Base-by-base conservation (phyloP, 2,888 invertebrate genomes). In the Eilema depressum region DNA sequence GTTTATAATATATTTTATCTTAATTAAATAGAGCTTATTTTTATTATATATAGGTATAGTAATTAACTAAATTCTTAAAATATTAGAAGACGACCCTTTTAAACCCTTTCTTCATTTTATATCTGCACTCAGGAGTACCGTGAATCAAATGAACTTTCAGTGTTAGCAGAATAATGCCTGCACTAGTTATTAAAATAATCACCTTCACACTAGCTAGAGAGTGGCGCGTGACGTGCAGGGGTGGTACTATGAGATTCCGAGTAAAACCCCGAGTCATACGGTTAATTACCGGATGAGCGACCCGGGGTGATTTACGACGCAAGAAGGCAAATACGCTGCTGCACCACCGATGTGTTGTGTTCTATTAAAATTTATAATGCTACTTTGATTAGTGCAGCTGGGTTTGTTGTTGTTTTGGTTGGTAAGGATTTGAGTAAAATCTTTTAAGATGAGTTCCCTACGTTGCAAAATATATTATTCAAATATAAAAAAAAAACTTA, bases 201-300 rank as follows among this genome's bases (percentile, higher is more conserved):
- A 77, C 64, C 59, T 37, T 68, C 37, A 37, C 66, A 69, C 62
- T 71, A 70, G 56, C 62, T 71, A 70, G 56, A 63, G 70, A 69
- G 70, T 68, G 68, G 68, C 73, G 66, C 60, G 61, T 70, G 70
- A 69, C 73, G 63, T 70, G 33, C 56, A 26, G 56, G 73, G 69
- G 69, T 67, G 69, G 69, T 69, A 41, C 69, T 59, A 25, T 63
- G 68, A 62, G 66, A 41, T 67, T 64, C 41, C 65, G 63, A 41
- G 72, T 85, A 85, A 87, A 85, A 81, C 75, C 85, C 83, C 83
- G 77, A 86, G 85, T 88, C 87, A 86, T 87, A 87, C 82, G 87
- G 87, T 87, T 91, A 89, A 91, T 91, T 91, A 89, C 87, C 81
- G 81, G 83, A 84, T 84, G 86, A 85, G 84, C 86, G 86, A 85